Evolutionary conservation across 1,140 invertebrate genomes (phyloP).

Genomic region (Tetramorium simillimum): DNA sequence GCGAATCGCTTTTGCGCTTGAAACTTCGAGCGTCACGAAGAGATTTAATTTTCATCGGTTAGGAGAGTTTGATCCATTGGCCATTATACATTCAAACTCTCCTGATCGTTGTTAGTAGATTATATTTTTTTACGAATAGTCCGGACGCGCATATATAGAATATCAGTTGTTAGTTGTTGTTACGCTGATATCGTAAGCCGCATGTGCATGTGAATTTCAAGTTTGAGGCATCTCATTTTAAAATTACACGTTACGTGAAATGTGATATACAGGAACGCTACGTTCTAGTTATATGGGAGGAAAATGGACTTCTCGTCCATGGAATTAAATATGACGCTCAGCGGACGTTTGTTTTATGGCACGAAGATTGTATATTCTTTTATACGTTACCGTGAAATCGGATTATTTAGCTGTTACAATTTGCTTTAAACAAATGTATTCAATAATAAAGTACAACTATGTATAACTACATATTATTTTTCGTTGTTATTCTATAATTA

Average conservation of each 20-base stretch:
- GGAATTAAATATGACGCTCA: constrained; percentile 2
- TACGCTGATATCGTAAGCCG: constrained; percentile 1
- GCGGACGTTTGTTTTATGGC: background rate
- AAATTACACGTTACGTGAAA: background rate
- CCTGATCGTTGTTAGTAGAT: constrained; percentile 38
- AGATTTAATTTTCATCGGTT: constrained; percentile 59
- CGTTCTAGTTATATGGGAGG: background rate
- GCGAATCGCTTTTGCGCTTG: constrained; percentile 12
- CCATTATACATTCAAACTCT: background rate
- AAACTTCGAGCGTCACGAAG: constrained; percentile 17
- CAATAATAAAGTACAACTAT: background rate
- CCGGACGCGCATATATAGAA: constrained; percentile 7
- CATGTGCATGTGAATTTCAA: constrained; percentile 43
- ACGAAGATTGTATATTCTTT: background rate
- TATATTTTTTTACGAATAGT: constrained; percentile 51
- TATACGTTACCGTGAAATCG: background rate
- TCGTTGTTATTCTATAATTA: too few species aligned
- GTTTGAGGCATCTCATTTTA: constrained; percentile 42
- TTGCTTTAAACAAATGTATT: background rate
- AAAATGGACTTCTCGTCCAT: constrained; percentile 2
- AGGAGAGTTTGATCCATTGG: background rate
- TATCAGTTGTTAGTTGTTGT: constrained; percentile 35
- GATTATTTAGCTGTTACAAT: background rate
- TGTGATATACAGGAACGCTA: background rate
- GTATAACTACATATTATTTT: too few species aligned